A percentile compares a stretch with the other conserved stretches of the same genome.
phyloP scores from a whole-genome alignment of 2,797 vertebrate genomes.

The Crocidura indochinensis region DNA sequence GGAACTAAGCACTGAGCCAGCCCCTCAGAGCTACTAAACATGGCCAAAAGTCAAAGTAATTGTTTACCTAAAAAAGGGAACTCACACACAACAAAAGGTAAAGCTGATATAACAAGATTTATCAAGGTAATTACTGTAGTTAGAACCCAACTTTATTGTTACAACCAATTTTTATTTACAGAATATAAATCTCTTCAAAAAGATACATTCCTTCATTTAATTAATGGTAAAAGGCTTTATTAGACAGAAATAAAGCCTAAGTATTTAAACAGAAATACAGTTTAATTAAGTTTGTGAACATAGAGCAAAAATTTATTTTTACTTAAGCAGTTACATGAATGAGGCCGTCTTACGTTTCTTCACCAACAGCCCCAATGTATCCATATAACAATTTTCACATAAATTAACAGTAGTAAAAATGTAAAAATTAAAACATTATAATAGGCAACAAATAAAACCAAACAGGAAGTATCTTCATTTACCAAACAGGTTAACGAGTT shows the following conservation, averaged over 20 bases:
- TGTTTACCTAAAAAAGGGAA: background rate
- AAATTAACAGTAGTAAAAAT: conserved; percentile 84
- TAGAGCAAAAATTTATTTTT: conserved; percentile 83
- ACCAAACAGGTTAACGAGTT: conserved; percentile 77
- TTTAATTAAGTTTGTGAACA: conserved; percentile 86
- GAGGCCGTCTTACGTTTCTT: conserved; percentile 80
- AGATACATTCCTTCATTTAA: conserved; percentile 92
- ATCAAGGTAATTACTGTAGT: conserved; percentile 67
- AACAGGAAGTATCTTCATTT: conserved; percentile 84
- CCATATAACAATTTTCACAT: conserved; percentile 86
- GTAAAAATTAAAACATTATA: conserved; percentile 85
- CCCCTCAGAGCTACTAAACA: no score
- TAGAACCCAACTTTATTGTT: conserved; percentile 92
- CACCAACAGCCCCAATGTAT: conserved; percentile 81
- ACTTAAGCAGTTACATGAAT: conserved; percentile 86
- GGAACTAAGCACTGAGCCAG: no score
- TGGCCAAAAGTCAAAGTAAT: no score
- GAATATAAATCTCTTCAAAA: conserved; percentile 91
- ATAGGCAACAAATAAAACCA: conserved; percentile 58
- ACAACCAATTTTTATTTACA: conserved; percentile 92
- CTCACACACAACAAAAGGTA: background rate
- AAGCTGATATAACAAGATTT: conserved; percentile 49
- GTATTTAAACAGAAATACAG: conserved; percentile 89
- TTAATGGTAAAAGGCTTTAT: conserved; percentile 90
- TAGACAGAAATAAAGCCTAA: conserved; percentile 87